Evolutionary conservation across 2,888 invertebrate genomes (phyloP), one percentile per base, ranked within the genome.

Genomic region (Abscondita cerata): DNA sequence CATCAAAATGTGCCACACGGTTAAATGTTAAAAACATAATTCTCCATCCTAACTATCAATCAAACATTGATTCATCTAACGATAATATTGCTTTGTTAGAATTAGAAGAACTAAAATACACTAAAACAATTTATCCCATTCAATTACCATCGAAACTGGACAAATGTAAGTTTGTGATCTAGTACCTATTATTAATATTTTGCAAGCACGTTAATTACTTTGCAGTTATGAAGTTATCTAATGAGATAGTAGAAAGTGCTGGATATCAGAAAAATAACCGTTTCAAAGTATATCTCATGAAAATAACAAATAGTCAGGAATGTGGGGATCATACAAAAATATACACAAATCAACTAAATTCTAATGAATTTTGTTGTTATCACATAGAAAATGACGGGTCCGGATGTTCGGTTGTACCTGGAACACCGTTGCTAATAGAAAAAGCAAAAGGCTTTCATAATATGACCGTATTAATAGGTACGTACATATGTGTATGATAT

Each of bases 71-170:
- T 51, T 59, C 51, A 8, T 12, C 40, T 1, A 50, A 51, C 3
- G 66, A 67, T 20, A 61, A 65, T 20, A 18, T 67, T 15, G 67
- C 55, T 1, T 48, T 67, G 2, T 6, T 67, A 1, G 55, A 50
- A 52, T 48, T 67, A 20, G 11, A 15, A 16, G 62, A 61, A 2
- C 61, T 67, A 1, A 13, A 12, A 11, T 67, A 67, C 44, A 67
- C 48, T 15, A 67, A 64, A 44, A 65, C 63, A 2, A 67, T 67
- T 31, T 67, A 66, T 59, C 67, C 67, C 3, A 62, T 67, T 8
- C 56, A 66, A 25, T 48, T 67, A 13, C 67, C 67, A 9, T 25
- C 25, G 6, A 25, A 48, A 25, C 6, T 31, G 1, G 57, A 65
- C 20, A 58, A 57, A 51, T 57, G 67, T 67, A 53, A 58, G 55